These are phyloP conservation scores for Chelon labrosus DNA, from an alignment of 2,797 vertebrate species.

Conservation along the genomic window DNA sequence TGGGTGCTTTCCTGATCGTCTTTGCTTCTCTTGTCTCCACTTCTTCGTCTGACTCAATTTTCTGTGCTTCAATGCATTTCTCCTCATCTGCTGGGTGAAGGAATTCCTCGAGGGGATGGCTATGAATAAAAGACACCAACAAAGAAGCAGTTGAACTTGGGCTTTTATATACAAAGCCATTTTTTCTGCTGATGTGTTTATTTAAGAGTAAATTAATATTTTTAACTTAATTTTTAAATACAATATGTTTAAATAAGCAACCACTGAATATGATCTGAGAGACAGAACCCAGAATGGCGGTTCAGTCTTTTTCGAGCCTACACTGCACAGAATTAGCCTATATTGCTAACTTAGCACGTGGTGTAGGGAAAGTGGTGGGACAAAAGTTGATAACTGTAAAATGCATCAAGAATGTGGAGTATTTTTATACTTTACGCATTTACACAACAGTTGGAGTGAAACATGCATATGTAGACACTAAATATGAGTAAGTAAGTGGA, in stretches of 20 bases:
- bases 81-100: constrained; percentile 86
- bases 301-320: too few species aligned
- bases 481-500: not conserved
- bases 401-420: too few species aligned
- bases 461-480: not conserved
- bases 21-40: constrained; percentile 80
- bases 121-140: constrained; percentile 61
- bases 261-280: too few species aligned
- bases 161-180: not conserved
- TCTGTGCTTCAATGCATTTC: constrained; percentile 82
- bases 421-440: too few species aligned
- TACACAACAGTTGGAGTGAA: too few species aligned
- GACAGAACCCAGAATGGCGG: too few species aligned
- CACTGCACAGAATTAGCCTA: not conserved
- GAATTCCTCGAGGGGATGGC: constrained; percentile 86
- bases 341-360: not conserved
- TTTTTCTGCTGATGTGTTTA: not conserved
- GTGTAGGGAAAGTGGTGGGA: not conserved
- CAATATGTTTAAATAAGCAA: too few species aligned
- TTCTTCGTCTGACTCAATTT: constrained; percentile 78
- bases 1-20: constrained; percentile 63
- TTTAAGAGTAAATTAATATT: not conserved
- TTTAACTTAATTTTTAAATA: too few species aligned
- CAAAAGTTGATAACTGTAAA: too few species aligned
- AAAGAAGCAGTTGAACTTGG: constrained; percentile 31